phyloP scores from a whole-genome alignment of 2,113 vertebrate species.

The Hippocampus abdominalis region DNA sequence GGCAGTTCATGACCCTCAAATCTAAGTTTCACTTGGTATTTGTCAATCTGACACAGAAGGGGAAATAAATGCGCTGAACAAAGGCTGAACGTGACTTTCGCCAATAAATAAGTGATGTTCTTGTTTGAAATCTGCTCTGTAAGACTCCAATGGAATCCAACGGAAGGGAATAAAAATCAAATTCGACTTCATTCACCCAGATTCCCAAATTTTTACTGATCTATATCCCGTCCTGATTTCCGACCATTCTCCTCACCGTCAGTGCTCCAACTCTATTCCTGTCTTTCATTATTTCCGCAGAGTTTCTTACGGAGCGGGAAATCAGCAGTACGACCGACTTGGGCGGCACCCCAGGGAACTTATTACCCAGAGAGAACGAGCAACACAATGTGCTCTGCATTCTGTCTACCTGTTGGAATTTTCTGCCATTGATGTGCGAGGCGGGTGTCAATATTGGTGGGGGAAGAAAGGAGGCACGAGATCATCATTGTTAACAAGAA shows the following conservation, averaged over 20 bases:
- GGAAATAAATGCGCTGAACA: constrained; percentile 22
- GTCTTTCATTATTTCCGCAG: constrained; percentile 48
- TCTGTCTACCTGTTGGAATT: constrained; percentile 57
- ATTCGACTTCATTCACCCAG: constrained; percentile 26
- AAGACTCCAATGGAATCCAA: constrained; percentile 30
- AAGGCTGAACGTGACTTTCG: constrained; percentile 20
- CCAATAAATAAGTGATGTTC: constrained; percentile 15
- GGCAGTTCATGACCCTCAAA: constrained; percentile 23
- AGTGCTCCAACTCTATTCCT: constrained; percentile 31
- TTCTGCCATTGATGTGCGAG: constrained; percentile 48
- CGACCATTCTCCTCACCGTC: neutral
- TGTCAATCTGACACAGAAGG: constrained; percentile 20
- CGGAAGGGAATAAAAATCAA: neutral
- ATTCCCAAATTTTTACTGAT: constrained; percentile 47
- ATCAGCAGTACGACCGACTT: constrained; percentile 45
- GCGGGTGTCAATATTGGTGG: constrained; percentile 52
- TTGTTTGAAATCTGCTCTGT: constrained; percentile 29
- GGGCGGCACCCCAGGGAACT: constrained; percentile 56
- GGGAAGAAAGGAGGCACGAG: constrained; percentile 20
- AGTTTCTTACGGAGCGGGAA: constrained; percentile 44
- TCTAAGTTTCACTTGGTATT: constrained; percentile 9
- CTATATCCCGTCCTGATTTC: constrained; percentile 36
- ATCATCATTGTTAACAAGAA: constrained; percentile 34
- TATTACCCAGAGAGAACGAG: constrained; percentile 64
- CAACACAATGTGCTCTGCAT: constrained; percentile 33